Evolutionary conservation across 1,140 invertebrate genomes (phyloP), one percentile per base, ranked within the genome.

Genomic region (Limonius californicus): DNA sequence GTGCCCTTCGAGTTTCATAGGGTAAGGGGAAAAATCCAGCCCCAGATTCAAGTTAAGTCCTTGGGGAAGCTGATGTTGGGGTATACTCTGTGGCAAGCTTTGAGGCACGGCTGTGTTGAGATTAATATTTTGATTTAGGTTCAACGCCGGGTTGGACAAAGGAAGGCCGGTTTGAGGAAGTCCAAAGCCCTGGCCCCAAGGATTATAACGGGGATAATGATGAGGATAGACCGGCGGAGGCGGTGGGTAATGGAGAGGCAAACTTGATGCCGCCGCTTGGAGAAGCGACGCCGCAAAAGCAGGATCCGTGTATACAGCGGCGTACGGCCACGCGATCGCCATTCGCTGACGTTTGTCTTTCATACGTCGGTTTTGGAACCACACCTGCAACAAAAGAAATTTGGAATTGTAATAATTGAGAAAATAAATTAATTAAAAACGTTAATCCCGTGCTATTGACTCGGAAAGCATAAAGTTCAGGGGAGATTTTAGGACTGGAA

Each of bases 321-420:
- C 88, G 75, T 97, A 95, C 0, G 96, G 95, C 95, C 95, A 98
- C 0, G 92, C 87, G 54, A 98, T 85, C 0, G 95, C 91, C 77
- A 97, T 89, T 7, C 94, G 78, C 74, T 99, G 95, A 0, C 96
- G 83, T 71, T 98, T 99, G 79, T 98, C 95, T 75, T 99, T 99
- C 97, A 99, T 99, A n/a, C 97, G 83, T 11, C 97, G 85, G 72
- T 99, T 99, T 84, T 99, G 97, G 75, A 99, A 99, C 97, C 97
- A 99, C 1, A 99, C 95, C 93, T 95, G 81, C 0, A 76, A 79
- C 73, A 77, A 76, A 74, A 70, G 67, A 45, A 63, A 50, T 60
- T 30, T n/a, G n/a, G n/a, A n/a, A n/a, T n/a, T n/a, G n/a, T 61
- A 67, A 39, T 43, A 35, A 7, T 15, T 6, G 9, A 9, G 11